Evolutionary conservation across 2,113 vertebrate genomes (phyloP).

Genomic region (Planiliza haematocheilus): DNA sequence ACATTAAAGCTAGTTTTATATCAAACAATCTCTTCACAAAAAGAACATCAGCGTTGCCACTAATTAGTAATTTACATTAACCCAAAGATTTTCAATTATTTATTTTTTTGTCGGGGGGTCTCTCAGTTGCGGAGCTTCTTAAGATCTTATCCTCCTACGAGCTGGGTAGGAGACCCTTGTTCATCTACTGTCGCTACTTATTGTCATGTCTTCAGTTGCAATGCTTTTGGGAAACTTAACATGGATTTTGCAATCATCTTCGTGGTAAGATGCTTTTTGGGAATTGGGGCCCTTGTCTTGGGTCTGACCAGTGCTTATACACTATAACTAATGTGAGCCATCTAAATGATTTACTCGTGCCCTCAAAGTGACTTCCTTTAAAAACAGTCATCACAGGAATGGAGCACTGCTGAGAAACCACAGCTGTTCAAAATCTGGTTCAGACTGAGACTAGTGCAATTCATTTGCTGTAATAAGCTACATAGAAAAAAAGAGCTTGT

Average conservation of each 20-base stretch:
- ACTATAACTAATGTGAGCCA: neutral
- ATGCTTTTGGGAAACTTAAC: neutral
- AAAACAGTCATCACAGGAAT: neutral
- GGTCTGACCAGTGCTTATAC: neutral
- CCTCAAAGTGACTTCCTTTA: neutral
- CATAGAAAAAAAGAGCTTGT: too few relatives aligned
- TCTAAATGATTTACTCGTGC: neutral
- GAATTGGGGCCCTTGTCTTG: neutral
- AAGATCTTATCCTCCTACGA: neutral
- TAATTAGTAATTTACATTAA: too few relatives aligned
- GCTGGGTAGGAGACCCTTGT: neutral
- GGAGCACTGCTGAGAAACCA: constrained; percentile 21
- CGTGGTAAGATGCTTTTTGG: neutral
- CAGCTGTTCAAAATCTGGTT: constrained; percentile 16
- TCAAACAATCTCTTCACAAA: too few relatives aligned
- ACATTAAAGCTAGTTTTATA: too few relatives aligned
- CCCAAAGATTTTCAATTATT: too few relatives aligned
- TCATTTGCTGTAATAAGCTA: neutral
- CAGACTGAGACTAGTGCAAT: neutral
- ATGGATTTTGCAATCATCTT: too few relatives aligned
- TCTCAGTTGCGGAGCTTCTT: neutral
- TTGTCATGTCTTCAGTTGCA: neutral
- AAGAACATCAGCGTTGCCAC: neutral
- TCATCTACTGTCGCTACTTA: neutral
- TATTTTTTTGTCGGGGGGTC: too few relatives aligned